Evolutionary conservation across 1,140 invertebrate genomes (phyloP).

Genomic region (Paracyclopina nana): DNA sequence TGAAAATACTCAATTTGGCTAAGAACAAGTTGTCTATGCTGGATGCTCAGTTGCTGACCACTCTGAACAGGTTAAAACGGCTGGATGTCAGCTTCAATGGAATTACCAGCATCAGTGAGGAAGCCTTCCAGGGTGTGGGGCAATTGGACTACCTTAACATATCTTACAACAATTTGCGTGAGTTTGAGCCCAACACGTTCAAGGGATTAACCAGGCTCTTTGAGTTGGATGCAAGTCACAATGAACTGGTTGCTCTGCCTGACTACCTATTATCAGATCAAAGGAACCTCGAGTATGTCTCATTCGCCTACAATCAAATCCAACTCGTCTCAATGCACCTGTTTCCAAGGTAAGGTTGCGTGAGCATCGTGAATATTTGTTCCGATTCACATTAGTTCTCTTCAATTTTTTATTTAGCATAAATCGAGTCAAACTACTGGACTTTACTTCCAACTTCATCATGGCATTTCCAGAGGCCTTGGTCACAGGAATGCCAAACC

Average conservation of each 20-base stretch:
- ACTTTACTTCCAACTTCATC: constrained; percentile 52
- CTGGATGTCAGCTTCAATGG: constrained; percentile 20
- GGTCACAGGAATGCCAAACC: constrained; percentile 41
- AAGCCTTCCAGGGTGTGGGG: constrained; percentile 45
- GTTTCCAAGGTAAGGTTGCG: no score
- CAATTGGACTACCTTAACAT: constrained; percentile 54
- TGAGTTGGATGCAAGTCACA: constrained; percentile 53
- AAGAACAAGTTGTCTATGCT: constrained; percentile 48
- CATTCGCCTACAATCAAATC: constrained; percentile 49
- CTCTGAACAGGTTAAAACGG: constrained; percentile 47
- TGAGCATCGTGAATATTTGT: no score
- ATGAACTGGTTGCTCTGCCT: constrained; percentile 45
- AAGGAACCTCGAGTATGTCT: constrained; percentile 52
- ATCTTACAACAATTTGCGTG: constrained; percentile 41
- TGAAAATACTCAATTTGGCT: constrained; percentile 41
- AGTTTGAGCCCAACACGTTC: constrained; percentile 35
- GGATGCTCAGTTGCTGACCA: constrained; percentile 44
- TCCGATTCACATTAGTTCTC: no score
- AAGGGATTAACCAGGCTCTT: constrained; percentile 46
- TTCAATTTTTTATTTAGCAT: no score
- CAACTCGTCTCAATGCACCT: constrained; percentile 33
- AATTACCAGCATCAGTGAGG: constrained; percentile 39
- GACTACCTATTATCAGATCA: constrained; percentile 33
- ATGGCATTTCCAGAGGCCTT: constrained; percentile 41
- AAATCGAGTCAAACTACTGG: constrained; percentile 33